Percentiles rank a stretch among this genome's conserved stretches.
These are phyloP conservation scores for Cosmorhoe ocellata DNA, from an alignment of 2,888 invertebrate genomes.

Conservation along the genomic window DNA sequence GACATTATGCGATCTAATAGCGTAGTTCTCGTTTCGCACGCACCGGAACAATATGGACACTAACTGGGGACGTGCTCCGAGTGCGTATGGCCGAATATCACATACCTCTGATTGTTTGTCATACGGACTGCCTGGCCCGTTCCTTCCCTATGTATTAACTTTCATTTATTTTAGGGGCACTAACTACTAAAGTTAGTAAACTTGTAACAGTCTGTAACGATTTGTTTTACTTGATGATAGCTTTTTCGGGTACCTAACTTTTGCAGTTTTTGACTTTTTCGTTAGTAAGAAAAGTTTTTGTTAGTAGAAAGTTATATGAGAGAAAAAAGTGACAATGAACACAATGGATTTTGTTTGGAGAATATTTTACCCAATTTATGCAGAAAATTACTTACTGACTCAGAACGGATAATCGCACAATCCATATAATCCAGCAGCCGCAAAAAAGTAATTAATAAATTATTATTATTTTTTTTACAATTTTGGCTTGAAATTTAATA, in stretches of 20 bases:
- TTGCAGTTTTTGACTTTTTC: conserved; percentile 29
- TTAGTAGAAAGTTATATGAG: no score
- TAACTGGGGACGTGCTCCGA: conserved; percentile 21
- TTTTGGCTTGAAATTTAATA: no score
- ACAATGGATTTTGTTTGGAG: no score
- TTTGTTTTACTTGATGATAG: conserved; percentile 35
- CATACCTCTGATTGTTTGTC: conserved; percentile 15
- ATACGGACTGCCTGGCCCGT: background rate
- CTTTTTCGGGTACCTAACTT: conserved; percentile 33
- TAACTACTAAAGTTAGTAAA: conserved; percentile 25
- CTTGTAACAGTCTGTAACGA: conserved; percentile 25
- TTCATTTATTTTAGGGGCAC: conserved; percentile 10
- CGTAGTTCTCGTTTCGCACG: conserved; percentile 18
- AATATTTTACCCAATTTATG: no score
- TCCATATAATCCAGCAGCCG: no score
- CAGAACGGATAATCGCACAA: no score
- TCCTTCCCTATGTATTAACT: conserved; percentile 8
- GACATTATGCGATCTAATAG: conserved; percentile 20
- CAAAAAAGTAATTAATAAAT: no score
- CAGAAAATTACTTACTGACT: no score
- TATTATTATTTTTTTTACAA: no score
- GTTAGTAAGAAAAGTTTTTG: conserved; percentile 29
- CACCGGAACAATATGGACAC: conserved; percentile 21
- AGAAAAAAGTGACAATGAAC: no score
- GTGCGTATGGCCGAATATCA: conserved; percentile 17